Base-by-base conservation (phyloP, 2,888 invertebrate species). In the Eilema sororculum region DNA sequence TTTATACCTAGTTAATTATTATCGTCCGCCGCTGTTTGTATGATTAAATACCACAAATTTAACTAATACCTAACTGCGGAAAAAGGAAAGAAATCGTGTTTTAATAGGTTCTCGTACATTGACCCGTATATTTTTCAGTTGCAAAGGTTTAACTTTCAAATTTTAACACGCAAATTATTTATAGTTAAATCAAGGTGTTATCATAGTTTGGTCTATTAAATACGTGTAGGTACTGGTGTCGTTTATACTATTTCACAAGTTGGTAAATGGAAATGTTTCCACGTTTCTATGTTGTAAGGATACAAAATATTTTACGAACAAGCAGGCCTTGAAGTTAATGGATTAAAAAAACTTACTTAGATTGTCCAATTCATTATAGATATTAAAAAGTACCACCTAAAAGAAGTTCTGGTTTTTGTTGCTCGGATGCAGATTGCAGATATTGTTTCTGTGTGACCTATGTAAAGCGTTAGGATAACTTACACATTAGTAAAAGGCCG, bases 41-140 rank as follows among this genome's bases (percentile, higher is more conserved):
- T 79, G 71, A n/a, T 46, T 77, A 41, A 77, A 76, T 68, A 75
- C 72, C 72, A 72, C 68, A 71, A 57, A 67, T 65, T 83, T 86
- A 80, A 76, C 77, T 85, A 87, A 87, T 72, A 60, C 69, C 66
- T 72, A 75, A 30, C 46, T 56, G 72, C 77, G 75, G 70, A 73
- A 81, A 82, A 67, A 84, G 85, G 84, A 89, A 84, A 89, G 85
- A 88, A 88, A 87, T 86, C 87, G 84, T 67, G 76, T 77, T 76
- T 65, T 56, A 67, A 56, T 30, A 71, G 65, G 71, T 78, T 70
- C 52, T 25, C 28, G 10, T 9, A 71, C 67, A 61, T 65, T 68
- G 20, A n/a, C 22, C 24, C 64, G 58, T 72, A 74, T 46, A 78
- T 78, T 78, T 75, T 84, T 78, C 74, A 72, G 73, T 41, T 59